Evolutionary conservation across 1,140 invertebrate genomes (phyloP).

Genomic region (Monochamus saltuarius): DNA sequence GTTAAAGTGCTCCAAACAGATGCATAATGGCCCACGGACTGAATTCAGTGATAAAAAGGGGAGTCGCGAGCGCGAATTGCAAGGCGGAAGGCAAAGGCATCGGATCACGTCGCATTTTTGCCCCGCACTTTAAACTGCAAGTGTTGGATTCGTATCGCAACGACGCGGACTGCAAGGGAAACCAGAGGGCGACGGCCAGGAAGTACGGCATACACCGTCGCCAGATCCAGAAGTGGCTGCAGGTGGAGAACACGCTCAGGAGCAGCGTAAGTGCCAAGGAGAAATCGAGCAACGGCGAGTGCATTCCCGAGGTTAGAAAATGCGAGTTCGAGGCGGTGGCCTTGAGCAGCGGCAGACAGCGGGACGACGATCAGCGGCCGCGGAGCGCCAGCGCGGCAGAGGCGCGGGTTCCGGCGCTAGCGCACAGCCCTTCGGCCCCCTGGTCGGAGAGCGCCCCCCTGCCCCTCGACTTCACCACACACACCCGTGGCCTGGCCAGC

Average conservation of each 20-base stretch:
- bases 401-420: conserved; percentile 30
- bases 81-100: conserved; percentile 56
- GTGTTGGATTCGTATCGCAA: conserved; percentile 81
- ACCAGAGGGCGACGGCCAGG: conserved; percentile 80
- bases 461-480: conserved; percentile 43
- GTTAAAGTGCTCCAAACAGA: conserved; percentile 38
- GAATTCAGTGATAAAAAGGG: conserved; percentile 57
- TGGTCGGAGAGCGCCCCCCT: conserved; percentile 41
- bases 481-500: conserved; percentile 34
- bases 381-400: conserved; percentile 28
- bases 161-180: conserved; percentile 80
- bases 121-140: conserved; percentile 81
- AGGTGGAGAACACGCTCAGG: conserved; percentile 73
- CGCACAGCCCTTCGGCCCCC: conserved; percentile 25
- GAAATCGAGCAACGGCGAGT: conserved; percentile 27
- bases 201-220: conserved; percentile 84
- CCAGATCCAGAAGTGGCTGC: conserved; percentile 87
- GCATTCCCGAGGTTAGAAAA: conserved; percentile 56
- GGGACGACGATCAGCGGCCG: conserved; percentile 40
- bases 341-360: conserved; percentile 45
- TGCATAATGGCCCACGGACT: conserved; percentile 60
- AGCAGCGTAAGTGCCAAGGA: conserved; percentile 60
- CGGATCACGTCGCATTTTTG: conserved; percentile 79
- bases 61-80: conserved; percentile 49
- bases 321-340: conserved; percentile 25